phyloP scores from a whole-genome alignment of 2,797 vertebrate species.

The Labeo calbasu region DNA sequence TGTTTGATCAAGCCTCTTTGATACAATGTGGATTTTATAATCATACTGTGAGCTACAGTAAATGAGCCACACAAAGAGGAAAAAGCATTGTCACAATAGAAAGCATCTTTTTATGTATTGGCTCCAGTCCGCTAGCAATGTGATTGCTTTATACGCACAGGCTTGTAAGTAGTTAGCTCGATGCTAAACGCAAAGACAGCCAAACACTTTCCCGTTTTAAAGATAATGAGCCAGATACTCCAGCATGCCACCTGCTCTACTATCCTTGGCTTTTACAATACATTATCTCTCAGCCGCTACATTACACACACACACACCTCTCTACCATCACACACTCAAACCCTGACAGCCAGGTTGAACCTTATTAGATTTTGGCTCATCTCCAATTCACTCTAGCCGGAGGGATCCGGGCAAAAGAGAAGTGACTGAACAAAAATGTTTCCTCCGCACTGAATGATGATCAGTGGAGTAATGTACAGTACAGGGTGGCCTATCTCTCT shows the following conservation, averaged over 20 bases:
- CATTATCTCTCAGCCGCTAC: slow-evolving; percentile 27
- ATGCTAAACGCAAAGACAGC: slow-evolving; percentile 38
- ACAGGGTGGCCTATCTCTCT: background rate
- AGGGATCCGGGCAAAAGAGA: slow-evolving; percentile 52
- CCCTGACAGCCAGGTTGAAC: slow-evolving; percentile 46
- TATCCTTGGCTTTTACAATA: slow-evolving; percentile 28
- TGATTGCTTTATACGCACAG: slow-evolving; percentile 11
- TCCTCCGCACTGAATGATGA: slow-evolving; percentile 52
- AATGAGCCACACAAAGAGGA: slow-evolving; percentile 37
- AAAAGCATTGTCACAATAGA: slow-evolving; percentile 19
- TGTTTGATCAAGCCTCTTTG: slow-evolving; percentile 52
- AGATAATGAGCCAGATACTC: slow-evolving; percentile 47
- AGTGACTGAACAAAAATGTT: slow-evolving; percentile 51
- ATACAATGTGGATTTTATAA: slow-evolving; percentile 46
- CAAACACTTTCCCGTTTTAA: slow-evolving; percentile 38
- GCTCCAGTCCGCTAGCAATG: background rate
- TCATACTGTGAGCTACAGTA: slow-evolving; percentile 22
- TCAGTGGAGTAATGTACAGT: slow-evolving; percentile 42
- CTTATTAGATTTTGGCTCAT: slow-evolving; percentile 55
- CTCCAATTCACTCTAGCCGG: slow-evolving; percentile 46
- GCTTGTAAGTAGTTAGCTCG: slow-evolving; percentile 27
- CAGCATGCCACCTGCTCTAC: slow-evolving; percentile 43
- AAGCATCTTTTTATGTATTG: slow-evolving; percentile 12
- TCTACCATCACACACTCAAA: slow-evolving; percentile 40
- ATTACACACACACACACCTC: slow-evolving; percentile 22